Evolutionary conservation across 1,140 invertebrate species (phyloP), one percentile per base, ranked within the genome.

Genomic region (Musca domestica): DNA sequence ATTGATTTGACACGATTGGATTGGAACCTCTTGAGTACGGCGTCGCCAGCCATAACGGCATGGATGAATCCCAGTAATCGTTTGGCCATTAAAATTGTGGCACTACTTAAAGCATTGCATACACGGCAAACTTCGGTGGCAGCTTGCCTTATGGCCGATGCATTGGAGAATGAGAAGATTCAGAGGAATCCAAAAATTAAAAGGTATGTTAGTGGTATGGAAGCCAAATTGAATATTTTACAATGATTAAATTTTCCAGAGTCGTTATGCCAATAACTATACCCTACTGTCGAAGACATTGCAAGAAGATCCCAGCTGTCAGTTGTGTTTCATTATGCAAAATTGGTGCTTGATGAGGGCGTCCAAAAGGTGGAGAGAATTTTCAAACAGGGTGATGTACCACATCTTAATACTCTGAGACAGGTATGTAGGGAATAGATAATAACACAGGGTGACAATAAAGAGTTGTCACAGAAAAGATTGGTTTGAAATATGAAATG

Each of bases 31-130:
- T 81, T 98, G 22, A 97, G 95, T 81, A 98, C 96, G 5, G 95
- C 95, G 7, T 96, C 95, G 0, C 95, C 96, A 0, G 93, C 95
- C 0, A 98, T 98, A 68, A 97, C 96, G 78, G 95, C 96, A 0
- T 98, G 96, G 96, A 91, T 98, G 89, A 98, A 96, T 85, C 95
- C 95, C 0, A 91, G 91, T 76, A 96, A 98, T 83, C 85, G 94
- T 23, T 87, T 96, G 48, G 90, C 92, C 58, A 92, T 94, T 34
- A 86, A 91, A 65, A 88, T 94, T 46, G 90, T 94, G 22, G 88
- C 93, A 66, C 87, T 95, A 83, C 86, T 91, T 66, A 83, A 92
- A 65, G 88, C 89, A 54, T 87, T 91, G 81, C 92, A 92, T 71
- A 86, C 89, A 63, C 83, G 93, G 58, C 90, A 90, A 22, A 93